Evolutionary conservation across 1,140 invertebrate species (phyloP), one percentile per base, ranked within the genome.

Genomic region (Ceratitis capitata): DNA sequence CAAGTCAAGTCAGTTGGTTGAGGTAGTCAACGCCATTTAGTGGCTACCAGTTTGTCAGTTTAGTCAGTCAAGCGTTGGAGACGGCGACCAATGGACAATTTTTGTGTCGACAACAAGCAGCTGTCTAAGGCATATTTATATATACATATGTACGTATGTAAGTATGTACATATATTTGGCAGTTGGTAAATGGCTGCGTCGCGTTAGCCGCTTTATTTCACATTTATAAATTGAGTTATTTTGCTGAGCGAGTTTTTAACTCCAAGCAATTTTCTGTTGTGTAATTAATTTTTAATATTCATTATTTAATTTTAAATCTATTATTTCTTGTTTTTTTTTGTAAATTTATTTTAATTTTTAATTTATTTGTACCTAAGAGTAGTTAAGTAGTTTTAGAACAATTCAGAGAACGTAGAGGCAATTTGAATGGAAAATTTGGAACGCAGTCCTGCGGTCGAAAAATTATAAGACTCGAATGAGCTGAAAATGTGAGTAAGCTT

Each of bases 171-270:
- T 12, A 4, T 53, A 16, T 4, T 12, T 53, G 19, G 19, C 51
- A 6, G 56, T 58, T 29, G 23, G 26, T 61, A 14, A 61, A 16
- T 69, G 61, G 10, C 29, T 16, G 19, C 61, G 32, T 29, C 61
- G 5, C 29, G 61, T 32, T 69, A 16, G 35, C 61, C 61, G 61
- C 61, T 16, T 78, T 49, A 58, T 84, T 90, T 88, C 87, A 89
- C 89, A 91, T 91, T 91, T 91, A 91, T 88, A 91, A 91, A 91
- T 91, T 89, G 90, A 91, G 89, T 91, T 91, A 91, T 91, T 91
- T 91, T 89, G 88, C 89, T 90, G 89, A 87, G 87, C 89, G 89
- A 87, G 84, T 82, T n/a, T n/a, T n/a, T 69, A 51, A 86, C 64
- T 87, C 84, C 29, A 85, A 82, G 84, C 32, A 26, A n/a, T n/a